Conservation (phyloP, 2,797 vertebrate species). For the Aphelocoma californica region DNA sequence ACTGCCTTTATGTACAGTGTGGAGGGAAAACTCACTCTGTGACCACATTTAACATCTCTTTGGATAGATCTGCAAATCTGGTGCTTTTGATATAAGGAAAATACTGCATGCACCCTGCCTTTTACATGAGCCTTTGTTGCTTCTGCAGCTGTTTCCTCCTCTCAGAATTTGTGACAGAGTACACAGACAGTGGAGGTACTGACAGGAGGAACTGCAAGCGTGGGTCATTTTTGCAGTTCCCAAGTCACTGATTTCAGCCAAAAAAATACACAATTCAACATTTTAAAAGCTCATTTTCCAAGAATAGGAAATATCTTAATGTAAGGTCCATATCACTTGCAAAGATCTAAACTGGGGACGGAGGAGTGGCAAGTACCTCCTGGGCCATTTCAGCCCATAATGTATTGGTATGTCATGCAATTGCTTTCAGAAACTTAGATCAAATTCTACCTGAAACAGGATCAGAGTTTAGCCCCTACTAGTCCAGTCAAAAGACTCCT, state of each 20-base stretch:
- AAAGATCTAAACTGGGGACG: not conserved
- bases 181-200: not conserved
- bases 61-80: not conserved
- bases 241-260: not conserved
- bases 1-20: not conserved
- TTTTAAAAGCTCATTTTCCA: not conserved
- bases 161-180: not conserved
- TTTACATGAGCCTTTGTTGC: not conserved
- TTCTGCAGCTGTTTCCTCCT: not conserved
- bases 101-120: not conserved
- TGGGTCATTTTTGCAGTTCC: not conserved
- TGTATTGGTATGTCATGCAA: not conserved
- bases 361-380: not conserved
- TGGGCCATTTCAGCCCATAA: not conserved
- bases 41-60: not conserved
- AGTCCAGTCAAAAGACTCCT: not conserved
- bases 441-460: not conserved
- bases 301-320: not conserved
- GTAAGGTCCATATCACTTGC: not conserved
- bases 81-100: not conserved
- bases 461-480: not conserved
- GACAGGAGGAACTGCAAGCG: not conserved
- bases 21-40: not conserved
- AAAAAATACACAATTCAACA: not conserved
- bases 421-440: not conserved